Evolutionary conservation across 2,113 vertebrate species (phyloP).

Genomic region (Oostethus manadensis): DNA sequence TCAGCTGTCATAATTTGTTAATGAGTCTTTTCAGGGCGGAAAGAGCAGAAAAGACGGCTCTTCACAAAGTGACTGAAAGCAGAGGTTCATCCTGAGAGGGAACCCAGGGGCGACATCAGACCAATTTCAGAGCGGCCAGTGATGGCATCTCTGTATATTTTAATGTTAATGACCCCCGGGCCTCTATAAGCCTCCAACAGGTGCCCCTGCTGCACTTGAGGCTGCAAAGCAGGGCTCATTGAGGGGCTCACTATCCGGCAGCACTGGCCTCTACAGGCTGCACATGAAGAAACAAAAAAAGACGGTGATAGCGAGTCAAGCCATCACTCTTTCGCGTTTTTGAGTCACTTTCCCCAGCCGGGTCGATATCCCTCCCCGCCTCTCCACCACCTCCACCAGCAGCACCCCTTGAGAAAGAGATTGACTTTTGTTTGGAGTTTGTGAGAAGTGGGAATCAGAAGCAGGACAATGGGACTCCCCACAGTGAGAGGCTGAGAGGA

Average conservation of each 20-base stretch:
- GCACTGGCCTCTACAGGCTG: conserved; percentile 35
- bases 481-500: conserved; percentile 94
- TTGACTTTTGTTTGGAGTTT: conserved; percentile 99
- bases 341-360: conserved; percentile 86
- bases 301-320: conserved; percentile 64
- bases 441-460: conserved; percentile 99
- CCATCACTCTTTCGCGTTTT: conserved; percentile 62
- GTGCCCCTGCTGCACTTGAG: conserved; percentile 62
- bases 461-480: conserved; percentile 98
- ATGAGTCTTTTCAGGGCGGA: conserved; percentile 69
- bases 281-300: conserved; percentile 47
- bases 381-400: conserved; percentile 24
- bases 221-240: conserved; percentile 50
- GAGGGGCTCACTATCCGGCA: conserved; percentile 36
- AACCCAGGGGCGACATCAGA: conserved; percentile 76
- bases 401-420: conserved; percentile 88
- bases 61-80: conserved; percentile 70
- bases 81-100: conserved; percentile 70
- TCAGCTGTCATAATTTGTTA: conserved; percentile 84
- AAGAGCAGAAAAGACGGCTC: conserved; percentile 63
- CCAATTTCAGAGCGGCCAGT: conserved; percentile 78
- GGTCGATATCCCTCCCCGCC: conserved; percentile 76
- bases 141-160: conserved; percentile 83
- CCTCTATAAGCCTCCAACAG: conserved; percentile 72
- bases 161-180: conserved; percentile 77